Conservation (phyloP, 1,140 invertebrate genomes). For the Listronotus oregonensis region DNA sequence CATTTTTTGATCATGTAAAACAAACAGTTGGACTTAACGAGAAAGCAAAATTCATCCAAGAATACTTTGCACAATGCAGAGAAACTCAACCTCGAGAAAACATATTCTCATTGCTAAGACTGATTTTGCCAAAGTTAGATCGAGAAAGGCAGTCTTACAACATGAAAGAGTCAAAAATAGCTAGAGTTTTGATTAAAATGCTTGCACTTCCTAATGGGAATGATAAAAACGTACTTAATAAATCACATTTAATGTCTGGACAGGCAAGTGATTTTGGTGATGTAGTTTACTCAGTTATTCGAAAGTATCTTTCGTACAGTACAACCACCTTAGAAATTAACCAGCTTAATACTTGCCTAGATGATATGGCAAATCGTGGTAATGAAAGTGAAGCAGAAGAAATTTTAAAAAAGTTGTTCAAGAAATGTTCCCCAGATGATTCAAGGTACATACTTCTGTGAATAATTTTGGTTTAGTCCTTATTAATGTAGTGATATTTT, state of each 20-base stretch:
- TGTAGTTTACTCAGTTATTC: conserved; percentile 71
- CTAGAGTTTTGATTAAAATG: conserved; percentile 69
- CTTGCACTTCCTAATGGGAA: conserved; percentile 68
- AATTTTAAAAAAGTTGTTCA: conserved; percentile 53
- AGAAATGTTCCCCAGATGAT: conserved; percentile 48
- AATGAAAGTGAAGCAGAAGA: conserved; percentile 58
- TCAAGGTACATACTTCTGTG: conserved; percentile 9
- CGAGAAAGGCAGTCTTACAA: conserved; percentile 67
- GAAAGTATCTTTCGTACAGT: conserved; percentile 63
- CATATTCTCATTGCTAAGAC: conserved; percentile 72
- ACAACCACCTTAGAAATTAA: conserved; percentile 61
- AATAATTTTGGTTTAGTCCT: too few species aligned
- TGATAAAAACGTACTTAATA: conserved; percentile 68
- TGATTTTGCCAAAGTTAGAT: conserved; percentile 74
- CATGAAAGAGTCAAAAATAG: conserved; percentile 69
- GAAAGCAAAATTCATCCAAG: conserved; percentile 38
- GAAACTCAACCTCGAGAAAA: conserved; percentile 20
- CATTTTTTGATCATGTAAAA: conserved; percentile 40
- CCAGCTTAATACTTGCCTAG: conserved; percentile 72
- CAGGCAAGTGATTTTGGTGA: conserved; percentile 74
- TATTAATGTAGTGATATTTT: too few species aligned
- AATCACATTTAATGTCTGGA: conserved; percentile 53
- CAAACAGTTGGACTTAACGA: conserved; percentile 14
- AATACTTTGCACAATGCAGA: conserved; percentile 38
- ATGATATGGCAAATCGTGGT: conserved; percentile 68